These are phyloP conservation scores for Halocynthia aurantium DNA, from an alignment of 23 tunicate genomes.

Conservation along the genomic window DNA sequence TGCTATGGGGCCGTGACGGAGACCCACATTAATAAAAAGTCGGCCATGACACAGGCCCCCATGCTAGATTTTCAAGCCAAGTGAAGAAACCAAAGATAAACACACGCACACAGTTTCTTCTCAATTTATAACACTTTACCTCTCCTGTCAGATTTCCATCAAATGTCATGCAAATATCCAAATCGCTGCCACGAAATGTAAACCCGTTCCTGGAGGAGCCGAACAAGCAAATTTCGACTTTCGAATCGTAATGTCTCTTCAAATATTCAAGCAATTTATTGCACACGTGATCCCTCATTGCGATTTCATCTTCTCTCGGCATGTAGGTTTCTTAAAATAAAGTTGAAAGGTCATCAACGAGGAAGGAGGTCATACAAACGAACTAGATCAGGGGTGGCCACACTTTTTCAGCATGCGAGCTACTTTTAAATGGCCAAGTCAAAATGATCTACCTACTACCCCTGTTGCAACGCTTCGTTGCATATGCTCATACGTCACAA, in stretches of 20 bases:
- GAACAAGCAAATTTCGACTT: conserved; percentile 49
- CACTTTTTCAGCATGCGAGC: too few relatives aligned
- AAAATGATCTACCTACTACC: too few relatives aligned
- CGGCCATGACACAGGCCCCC: too few relatives aligned
- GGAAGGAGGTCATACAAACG: too few relatives aligned
- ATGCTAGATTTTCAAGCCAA: neutral
- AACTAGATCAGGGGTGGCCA: too few relatives aligned
- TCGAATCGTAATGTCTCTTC: conserved; percentile 32
- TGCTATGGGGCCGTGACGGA: too few relatives aligned
- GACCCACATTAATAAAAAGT: too few relatives aligned
- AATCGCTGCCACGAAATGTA: conserved; percentile 77
- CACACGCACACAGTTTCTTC: neutral
- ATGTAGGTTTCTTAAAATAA: conserved; percentile 33
- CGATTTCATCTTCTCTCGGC: conserved; percentile 28
- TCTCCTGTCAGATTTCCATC: conserved; percentile 55
- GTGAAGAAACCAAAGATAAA: too few relatives aligned
- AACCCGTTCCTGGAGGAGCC: conserved; percentile 95
- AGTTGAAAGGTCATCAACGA: neutral
- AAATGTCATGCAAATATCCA: conserved; percentile 92
- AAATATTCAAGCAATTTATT: conserved; percentile 19
- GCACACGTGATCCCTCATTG: conserved; percentile 45
- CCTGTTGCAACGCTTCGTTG: too few relatives aligned
- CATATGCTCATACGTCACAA: too few relatives aligned
- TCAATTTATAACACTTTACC: conserved; percentile 6
- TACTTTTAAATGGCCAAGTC: too few relatives aligned